Evolutionary conservation across 2,888 invertebrate genomes (phyloP).

Genomic region (Diaprepes abbreviatus): DNA sequence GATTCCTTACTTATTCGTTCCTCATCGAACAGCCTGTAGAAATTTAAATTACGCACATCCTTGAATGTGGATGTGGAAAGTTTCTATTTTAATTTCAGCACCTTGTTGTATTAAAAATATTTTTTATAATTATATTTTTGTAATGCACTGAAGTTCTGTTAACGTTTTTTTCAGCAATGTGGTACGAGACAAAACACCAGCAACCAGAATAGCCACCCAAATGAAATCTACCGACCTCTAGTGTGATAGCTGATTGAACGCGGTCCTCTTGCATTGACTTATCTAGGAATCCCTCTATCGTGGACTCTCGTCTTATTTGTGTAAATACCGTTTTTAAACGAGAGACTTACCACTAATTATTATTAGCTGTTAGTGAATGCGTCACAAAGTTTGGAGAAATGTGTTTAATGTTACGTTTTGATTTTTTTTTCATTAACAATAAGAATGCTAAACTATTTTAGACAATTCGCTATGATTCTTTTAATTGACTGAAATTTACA

Average conservation of each 20-base stretch:
- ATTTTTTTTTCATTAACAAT: not conserved
- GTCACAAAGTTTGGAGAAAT: constrained; percentile 14
- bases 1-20: no score
- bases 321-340: constrained; percentile 60
- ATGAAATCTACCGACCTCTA: constrained; percentile 79
- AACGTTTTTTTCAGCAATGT: constrained; percentile 83
- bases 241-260: constrained; percentile 83
- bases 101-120: no score
- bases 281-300: constrained; percentile 71
- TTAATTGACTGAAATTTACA: no score
- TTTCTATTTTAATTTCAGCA: no score
- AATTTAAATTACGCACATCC: no score
- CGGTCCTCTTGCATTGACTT: constrained; percentile 77
- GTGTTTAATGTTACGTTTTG: not conserved
- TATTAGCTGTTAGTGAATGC: constrained; percentile 6
- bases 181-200: constrained; percentile 82
- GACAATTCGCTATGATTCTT: no score
- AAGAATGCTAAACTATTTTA: constrained; percentile 1
- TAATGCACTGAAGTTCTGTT: no score
- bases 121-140: no score
- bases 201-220: constrained; percentile 86
- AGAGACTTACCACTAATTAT: constrained; percentile 19
- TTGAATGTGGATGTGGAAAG: no score
- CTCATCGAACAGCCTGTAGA: no score
- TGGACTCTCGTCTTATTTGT: constrained; percentile 67